phyloP scores from a whole-genome alignment of 1,140 invertebrate genomes.

The Portunus trituberculatus region DNA sequence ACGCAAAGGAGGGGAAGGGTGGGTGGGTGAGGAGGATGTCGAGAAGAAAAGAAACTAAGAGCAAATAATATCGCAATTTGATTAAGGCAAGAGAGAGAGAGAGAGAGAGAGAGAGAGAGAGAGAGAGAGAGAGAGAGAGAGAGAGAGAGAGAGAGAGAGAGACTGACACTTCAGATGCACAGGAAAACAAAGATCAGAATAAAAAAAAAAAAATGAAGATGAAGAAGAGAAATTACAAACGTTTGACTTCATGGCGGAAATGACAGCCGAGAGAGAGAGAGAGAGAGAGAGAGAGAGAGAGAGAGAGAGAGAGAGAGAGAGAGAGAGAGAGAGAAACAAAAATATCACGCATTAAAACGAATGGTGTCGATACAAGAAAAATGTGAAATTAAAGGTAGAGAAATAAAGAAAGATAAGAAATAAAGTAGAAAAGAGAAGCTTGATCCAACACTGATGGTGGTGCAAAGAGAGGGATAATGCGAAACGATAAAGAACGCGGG shows the following conservation, averaged over 20 bases:
- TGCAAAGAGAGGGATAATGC: not conserved
- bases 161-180: not conserved
- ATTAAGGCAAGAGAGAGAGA: not conserved
- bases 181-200: not conserved
- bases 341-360: not conserved
- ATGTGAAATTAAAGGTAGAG: not conserved
- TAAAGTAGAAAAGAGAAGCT: not conserved
- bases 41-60: not conserved
- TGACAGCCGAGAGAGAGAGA: too few relatives aligned
- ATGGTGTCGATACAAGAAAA: not conserved
- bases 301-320: too few relatives aligned
- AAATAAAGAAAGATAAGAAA: not conserved
- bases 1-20: not conserved
- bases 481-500: not conserved
- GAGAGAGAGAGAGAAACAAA: too few relatives aligned
- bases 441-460: not conserved
- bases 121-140: too few relatives aligned
- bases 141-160: not conserved
- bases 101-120: too few relatives aligned
- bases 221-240: not conserved
- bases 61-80: conserved; percentile 1
- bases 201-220: not conserved
- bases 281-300: too few relatives aligned
- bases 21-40: not conserved
- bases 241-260: too few relatives aligned